A percentile compares a stretch with the other conserved stretches of the same genome.
phyloP scores from a whole-genome alignment of 1,140 invertebrate genomes.

The Globodera ellingtonae region DNA sequence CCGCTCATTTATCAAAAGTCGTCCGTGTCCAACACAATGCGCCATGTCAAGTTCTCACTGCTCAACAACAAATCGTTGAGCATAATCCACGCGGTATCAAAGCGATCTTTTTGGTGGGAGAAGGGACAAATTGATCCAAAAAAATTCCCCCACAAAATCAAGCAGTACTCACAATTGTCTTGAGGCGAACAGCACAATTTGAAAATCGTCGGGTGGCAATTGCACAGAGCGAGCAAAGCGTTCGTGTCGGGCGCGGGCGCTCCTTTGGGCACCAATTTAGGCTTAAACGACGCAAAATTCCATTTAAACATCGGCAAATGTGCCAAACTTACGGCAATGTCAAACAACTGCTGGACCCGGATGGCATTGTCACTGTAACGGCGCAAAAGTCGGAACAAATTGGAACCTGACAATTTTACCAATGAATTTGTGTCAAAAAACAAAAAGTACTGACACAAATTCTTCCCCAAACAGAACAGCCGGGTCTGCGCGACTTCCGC shows the following conservation, averaged over 20 bases:
- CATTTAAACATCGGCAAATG: neutral
- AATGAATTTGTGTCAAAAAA: neutral
- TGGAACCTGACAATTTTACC: slow-evolving; percentile 9
- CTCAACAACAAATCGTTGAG: slow-evolving; percentile 7
- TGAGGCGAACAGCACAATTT: neutral
- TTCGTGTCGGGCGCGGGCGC: neutral
- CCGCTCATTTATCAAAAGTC: neutral
- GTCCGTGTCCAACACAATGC: slow-evolving; percentile 15
- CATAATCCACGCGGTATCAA: neutral
- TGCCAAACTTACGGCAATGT: neutral
- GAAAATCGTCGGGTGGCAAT: slow-evolving; percentile 14
- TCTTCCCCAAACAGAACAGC: slow-evolving; percentile 8
- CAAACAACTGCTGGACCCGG: neutral
- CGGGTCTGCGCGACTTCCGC: neutral
- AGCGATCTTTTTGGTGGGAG: neutral
- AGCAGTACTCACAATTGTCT: slow-evolving; percentile 1
- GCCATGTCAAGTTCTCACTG: slow-evolving; percentile 12
- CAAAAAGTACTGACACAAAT: slow-evolving; percentile 13
- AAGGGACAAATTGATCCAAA: neutral
- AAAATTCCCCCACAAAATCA: neutral
- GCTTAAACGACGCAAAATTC: neutral
- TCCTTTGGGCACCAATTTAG: slow-evolving; percentile 12
- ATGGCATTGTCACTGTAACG: slow-evolving; percentile 10
- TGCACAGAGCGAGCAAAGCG: slow-evolving; percentile 7
- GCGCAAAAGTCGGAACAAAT: slow-evolving; percentile 20